Conservation (phyloP, 1,140 invertebrate genomes). For the Neotoxoptera formosana region DNA sequence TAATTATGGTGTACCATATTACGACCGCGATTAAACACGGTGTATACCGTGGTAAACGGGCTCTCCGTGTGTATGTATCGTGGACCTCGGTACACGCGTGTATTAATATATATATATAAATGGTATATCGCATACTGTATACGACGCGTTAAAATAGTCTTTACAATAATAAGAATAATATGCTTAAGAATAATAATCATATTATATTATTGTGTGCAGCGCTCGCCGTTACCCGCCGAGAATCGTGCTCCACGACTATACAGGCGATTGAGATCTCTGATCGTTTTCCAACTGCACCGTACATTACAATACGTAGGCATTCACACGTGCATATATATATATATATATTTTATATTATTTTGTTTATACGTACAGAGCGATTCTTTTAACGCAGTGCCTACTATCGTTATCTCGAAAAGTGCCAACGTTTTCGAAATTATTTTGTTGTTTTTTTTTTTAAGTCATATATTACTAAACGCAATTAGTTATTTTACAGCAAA, state of each 20-base stretch:
- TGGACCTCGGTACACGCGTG: not conserved
- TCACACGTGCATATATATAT: not conserved
- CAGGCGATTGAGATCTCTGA: not conserved
- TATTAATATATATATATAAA: not conserved
- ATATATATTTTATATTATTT: too few relatives aligned
- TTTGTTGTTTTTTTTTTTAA: too few relatives aligned
- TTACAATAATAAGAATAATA: not conserved
- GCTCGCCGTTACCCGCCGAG: not conserved
- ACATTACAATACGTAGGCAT: not conserved
- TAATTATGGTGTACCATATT: conserved; percentile 1
- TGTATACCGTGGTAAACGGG: not conserved
- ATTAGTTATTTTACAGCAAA: not conserved
- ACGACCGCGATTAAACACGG: not conserved
- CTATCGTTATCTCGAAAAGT: not conserved
- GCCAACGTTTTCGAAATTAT: not conserved
- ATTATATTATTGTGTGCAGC: not conserved
- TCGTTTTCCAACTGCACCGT: not conserved
- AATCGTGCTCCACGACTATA: conserved; percentile 6
- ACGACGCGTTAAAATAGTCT: not conserved
- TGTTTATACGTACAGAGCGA: too few relatives aligned
- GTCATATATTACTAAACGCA: not conserved
- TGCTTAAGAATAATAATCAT: not conserved
- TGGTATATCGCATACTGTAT: not conserved
- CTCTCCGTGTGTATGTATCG: not conserved
- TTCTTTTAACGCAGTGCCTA: too few relatives aligned